These are phyloP conservation scores for Ornithorhynchus anatinus DNA, from an alignment of 2,113 vertebrate species.

Conservation along the genomic window DNA sequence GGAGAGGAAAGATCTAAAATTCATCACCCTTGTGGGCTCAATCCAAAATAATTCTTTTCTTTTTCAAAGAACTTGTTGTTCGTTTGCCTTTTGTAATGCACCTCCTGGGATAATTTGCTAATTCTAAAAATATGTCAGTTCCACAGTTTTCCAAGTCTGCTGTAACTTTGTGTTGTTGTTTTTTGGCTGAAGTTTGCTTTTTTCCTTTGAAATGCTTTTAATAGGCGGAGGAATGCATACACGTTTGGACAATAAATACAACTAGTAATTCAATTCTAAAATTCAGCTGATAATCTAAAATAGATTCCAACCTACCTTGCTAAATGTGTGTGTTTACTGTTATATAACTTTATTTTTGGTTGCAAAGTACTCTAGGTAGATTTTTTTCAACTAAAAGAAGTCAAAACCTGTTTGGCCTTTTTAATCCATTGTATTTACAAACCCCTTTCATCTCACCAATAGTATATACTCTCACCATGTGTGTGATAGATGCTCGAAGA, in stretches of 20 bases:
- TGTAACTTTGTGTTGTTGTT: conserved; percentile 16
- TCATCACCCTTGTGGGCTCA: neutral
- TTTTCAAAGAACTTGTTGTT: conserved; percentile 50
- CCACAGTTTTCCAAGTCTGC: conserved; percentile 35
- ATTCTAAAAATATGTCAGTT: conserved; percentile 62
- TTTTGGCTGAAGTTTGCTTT: conserved; percentile 38
- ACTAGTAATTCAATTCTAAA: conserved; percentile 10
- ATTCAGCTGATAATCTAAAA: neutral
- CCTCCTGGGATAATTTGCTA: conserved; percentile 56
- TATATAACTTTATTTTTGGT: no score
- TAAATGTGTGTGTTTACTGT: neutral
- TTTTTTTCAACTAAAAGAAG: no score
- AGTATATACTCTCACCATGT: no score
- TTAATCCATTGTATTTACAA: no score
- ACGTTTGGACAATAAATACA: conserved; percentile 21
- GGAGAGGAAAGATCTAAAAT: conserved; percentile 32
- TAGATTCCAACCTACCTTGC: neutral
- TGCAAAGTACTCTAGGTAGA: no score
- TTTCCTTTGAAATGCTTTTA: conserved; percentile 31
- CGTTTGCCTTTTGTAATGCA: conserved; percentile 59
- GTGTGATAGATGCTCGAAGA: no score
- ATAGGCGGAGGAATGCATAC: conserved; percentile 33
- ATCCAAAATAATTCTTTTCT: conserved; percentile 46
- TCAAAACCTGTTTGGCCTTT: no score
- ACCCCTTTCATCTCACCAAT: no score